phyloP scores from a whole-genome alignment of 2,888 invertebrate species.

The Encarsia formosa region DNA sequence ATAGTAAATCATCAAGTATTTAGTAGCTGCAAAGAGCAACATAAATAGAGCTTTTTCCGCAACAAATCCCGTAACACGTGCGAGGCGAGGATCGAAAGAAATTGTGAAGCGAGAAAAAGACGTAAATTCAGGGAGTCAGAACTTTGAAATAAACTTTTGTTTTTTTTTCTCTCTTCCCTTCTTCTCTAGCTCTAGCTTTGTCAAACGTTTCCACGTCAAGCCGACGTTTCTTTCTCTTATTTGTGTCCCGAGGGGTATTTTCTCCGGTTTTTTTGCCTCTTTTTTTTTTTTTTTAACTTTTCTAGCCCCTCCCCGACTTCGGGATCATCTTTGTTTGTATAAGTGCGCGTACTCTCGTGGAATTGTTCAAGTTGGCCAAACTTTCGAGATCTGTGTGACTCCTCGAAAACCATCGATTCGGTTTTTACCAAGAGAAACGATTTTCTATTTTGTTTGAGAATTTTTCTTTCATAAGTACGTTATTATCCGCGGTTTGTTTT shows the following conservation, averaged over 20 bases:
- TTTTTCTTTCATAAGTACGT: no score
- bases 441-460: no score
- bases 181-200: neutral
- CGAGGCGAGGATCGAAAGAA: neutral
- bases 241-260: neutral
- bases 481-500: no score
- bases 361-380: neutral
- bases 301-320: neutral
- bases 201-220: constrained; percentile 5
- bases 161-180: neutral
- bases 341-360: neutral
- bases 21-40: no score
- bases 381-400: constrained; percentile 5
- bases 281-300: neutral
- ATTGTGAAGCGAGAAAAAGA: constrained; percentile 16
- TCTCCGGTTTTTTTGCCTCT: neutral
- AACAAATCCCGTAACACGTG: no score
- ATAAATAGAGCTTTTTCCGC: no score
- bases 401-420: no score
- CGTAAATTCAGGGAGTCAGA: constrained; percentile 7
- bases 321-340: neutral
- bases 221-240: constrained; percentile 3
- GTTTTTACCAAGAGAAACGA: no score
- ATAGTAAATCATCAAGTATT: no score
- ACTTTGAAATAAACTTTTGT: constrained; percentile 13